Evolutionary conservation across 1,140 invertebrate species (phyloP), one percentile per base, ranked within the genome.

Genomic region (Copidosoma floridanum): DNA sequence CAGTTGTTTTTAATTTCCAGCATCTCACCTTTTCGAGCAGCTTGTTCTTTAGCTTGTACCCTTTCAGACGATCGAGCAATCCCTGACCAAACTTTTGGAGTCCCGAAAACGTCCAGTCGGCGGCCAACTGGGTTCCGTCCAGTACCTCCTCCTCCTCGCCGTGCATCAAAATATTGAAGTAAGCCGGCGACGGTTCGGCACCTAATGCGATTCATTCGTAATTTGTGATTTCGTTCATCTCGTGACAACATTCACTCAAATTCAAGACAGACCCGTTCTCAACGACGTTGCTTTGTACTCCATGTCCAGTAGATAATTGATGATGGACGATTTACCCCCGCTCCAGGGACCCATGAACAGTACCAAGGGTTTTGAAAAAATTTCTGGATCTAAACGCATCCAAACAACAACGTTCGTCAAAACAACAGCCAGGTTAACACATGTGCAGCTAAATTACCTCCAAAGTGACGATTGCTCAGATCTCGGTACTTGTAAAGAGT

Each of bases 291-390:
- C 84, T 5, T 87, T 92, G 73, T 90, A 91, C 77, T 97, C 92
- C 63, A 90, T 88, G 58, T 93, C 90, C 14, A 94, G 83, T 47
- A 97, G 81, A 81, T 97, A 97, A 79, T 97, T 97, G 50, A 97
- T 88, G 63, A 97, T 93, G 10, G 92, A 91, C 3, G 94, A 95
- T 81, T 97, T 97, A 65, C 95, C 95, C 63, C 93, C 93, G 70
- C 92, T 95, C 93, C 94, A 97, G 21, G 94, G 94, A 35, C 95
- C 94, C 89, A 97, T 91, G 69, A 97, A 94, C 0, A 97, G 79
- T 41, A 97, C 85, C 70, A 97, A 80, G 8, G 95, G 94, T 75
- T 96, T 97, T 0, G 93, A 94, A 78, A 95, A 95, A 73, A 97
- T 95, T 84, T 97, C 94, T 7, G 93, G 89, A 82, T 97, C 94